Conservation (phyloP, 2,113 vertebrate genomes). For the Pangasianodon hypophthalmus region DNA sequence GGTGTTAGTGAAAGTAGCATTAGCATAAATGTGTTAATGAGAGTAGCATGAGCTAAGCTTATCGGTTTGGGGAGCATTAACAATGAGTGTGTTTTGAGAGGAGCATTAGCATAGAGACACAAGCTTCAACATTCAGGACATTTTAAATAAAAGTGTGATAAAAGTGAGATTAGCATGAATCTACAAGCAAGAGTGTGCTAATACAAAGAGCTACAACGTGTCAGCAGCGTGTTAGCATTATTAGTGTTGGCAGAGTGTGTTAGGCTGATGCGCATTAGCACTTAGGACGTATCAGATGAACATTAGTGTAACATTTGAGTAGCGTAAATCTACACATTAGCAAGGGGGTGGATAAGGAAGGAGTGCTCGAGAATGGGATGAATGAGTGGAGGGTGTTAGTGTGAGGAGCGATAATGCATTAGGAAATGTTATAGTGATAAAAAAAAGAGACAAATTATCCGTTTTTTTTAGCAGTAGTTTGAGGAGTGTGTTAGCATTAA, state of each 20-base stretch:
- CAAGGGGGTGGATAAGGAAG: neutral
- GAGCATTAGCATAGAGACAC: neutral
- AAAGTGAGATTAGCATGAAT: neutral
- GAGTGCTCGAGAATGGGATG: neutral
- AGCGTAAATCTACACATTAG: neutral
- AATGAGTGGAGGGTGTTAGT: neutral
- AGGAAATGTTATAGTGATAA: neutral
- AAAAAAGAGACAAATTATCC: neutral
- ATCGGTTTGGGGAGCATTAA: neutral
- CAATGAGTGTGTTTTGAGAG: neutral
- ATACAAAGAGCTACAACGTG: neutral
- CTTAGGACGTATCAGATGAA: neutral
- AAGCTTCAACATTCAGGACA: neutral
- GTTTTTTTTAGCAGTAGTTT: neutral
- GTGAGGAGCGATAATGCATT: neutral
- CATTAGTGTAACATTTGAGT: neutral
- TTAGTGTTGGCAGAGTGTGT: neutral
- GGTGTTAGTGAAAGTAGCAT: neutral
- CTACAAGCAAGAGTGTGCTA: neutral
- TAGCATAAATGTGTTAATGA: neutral
- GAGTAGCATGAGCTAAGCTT: neutral
- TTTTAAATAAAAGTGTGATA: neutral
- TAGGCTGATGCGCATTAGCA: neutral
- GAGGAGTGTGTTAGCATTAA: neutral
- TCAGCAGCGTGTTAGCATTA: neutral